phyloP scores from a whole-genome alignment of 1,140 invertebrate species.

The Caenorhabditis latens region DNA sequence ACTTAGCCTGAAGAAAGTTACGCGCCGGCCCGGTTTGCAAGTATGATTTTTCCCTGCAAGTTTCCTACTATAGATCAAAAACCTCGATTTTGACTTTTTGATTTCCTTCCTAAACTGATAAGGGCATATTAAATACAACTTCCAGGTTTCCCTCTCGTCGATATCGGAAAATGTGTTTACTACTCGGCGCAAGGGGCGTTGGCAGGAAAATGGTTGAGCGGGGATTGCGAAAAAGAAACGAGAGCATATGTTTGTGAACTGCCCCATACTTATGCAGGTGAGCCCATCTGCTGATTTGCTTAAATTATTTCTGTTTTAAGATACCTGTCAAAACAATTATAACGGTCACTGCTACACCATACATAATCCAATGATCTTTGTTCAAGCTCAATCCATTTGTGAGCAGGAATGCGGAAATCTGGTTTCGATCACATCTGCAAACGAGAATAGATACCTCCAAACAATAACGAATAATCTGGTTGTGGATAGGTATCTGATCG shows the following conservation, averaged over 20 bases:
- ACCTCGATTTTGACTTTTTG: neutral
- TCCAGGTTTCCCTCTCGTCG: neutral
- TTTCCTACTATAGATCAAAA: neutral
- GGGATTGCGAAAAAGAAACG: neutral
- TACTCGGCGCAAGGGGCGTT: neutral
- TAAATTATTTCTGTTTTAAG: no score
- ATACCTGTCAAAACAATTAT: neutral
- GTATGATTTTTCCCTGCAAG: neutral
- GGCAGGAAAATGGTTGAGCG: conserved; percentile 1
- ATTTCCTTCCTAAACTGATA: neutral
- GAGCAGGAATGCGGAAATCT: conserved; percentile 16
- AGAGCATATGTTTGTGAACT: conserved; percentile 4
- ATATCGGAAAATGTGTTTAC: conserved; percentile 25
- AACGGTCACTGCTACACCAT: neutral
- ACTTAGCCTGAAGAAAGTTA: no score
- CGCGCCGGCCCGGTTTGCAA: no score
- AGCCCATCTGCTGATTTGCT: neutral
- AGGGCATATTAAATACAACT: neutral
- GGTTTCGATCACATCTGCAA: neutral
- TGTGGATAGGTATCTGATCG: neutral
- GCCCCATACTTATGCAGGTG: neutral
- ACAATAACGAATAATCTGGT: neutral
- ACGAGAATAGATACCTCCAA: neutral
- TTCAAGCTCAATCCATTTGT: neutral
- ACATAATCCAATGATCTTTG: neutral